These are phyloP conservation scores for Scylla paramamosain DNA, from an alignment of 1,140 invertebrate species.

Conservation along the genomic window DNA sequence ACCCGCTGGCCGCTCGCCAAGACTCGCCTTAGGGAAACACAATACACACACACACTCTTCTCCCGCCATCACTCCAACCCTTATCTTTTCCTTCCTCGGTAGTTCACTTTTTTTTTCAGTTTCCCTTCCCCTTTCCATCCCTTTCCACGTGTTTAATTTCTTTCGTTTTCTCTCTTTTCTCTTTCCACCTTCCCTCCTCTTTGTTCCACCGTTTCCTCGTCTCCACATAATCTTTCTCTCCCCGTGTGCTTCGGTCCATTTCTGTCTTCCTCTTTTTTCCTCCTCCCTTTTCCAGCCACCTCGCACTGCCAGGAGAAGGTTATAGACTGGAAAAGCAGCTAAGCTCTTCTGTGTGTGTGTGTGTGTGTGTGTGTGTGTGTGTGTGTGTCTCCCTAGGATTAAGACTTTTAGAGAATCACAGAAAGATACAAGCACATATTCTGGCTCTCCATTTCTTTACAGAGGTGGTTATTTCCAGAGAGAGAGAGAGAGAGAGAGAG, in stretches of 20 bases:
- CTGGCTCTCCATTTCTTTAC: too few relatives aligned
- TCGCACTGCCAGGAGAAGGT: background rate
- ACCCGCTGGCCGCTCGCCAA: too few relatives aligned
- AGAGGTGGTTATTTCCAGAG: background rate
- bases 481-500: slow-evolving; percentile 26
- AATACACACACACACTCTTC: background rate
- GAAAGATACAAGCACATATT: too few relatives aligned
- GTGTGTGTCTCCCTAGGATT: background rate
- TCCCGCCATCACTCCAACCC: background rate
- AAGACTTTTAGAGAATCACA: too few relatives aligned
- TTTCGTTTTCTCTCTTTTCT: background rate
- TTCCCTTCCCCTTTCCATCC: too few relatives aligned
- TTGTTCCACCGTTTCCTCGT: background rate
- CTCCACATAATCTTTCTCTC: too few relatives aligned
- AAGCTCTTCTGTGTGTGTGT: background rate
- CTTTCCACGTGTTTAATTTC: background rate
- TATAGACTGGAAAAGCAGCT: background rate
- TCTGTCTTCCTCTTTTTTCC: background rate
- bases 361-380: slow-evolving; percentile 29
- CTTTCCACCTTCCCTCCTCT: background rate
- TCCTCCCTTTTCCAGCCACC: background rate
- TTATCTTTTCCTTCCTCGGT: too few relatives aligned
- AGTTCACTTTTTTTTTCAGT: too few relatives aligned
- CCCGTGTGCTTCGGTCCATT: background rate
- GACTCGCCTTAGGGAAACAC: too few relatives aligned